A percentile compares a stretch with the other conserved stretches of the same genome.
Evolutionary conservation across 2,888 invertebrate species (phyloP).

Genomic region (Leptopilina drosophilae): DNA sequence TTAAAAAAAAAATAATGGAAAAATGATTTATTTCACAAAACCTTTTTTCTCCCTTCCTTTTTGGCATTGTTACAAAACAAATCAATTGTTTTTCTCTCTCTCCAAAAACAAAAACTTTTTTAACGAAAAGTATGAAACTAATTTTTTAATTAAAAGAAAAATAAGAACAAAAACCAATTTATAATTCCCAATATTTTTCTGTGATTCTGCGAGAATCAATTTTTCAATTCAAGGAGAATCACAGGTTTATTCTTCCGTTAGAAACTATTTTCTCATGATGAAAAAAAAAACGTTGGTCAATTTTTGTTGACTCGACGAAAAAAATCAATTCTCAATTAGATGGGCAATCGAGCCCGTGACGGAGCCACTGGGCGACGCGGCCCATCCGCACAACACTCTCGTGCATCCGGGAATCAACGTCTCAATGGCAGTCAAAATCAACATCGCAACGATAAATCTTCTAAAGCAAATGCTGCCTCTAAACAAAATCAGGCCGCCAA

Average conservation of each 20-base stretch:
- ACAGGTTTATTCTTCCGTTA: constrained; percentile 55
- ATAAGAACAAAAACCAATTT: neutral
- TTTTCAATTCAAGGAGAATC: constrained; percentile 66
- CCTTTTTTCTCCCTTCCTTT: constrained; percentile 37
- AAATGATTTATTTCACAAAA: constrained; percentile 23
- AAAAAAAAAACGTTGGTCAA: constrained; percentile 67
- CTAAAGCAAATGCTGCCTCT: constrained; percentile 76
- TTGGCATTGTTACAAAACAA: constrained; percentile 11
- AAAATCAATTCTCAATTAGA: constrained; percentile 67
- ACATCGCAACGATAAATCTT: constrained; percentile 77
- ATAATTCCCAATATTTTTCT: neutral
- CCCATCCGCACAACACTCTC: constrained; percentile 62
- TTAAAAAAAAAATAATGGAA: neutral
- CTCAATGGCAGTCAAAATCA: constrained; percentile 76
- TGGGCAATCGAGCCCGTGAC: constrained; percentile 77
- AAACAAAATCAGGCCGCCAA: constrained; percentile 76
- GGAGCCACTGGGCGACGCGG: constrained; percentile 76
- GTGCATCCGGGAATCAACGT: constrained; percentile 75
- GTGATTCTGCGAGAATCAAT: constrained; percentile 47
- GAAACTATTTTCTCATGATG: constrained; percentile 69
- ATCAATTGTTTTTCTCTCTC: neutral
- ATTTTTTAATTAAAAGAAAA: neutral
- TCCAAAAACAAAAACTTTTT: neutral
- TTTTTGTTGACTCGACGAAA: constrained; percentile 65
- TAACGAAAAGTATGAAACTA: neutral